phyloP scores from a whole-genome alignment of 2,888 invertebrate species.

The Orchestes rusci region DNA sequence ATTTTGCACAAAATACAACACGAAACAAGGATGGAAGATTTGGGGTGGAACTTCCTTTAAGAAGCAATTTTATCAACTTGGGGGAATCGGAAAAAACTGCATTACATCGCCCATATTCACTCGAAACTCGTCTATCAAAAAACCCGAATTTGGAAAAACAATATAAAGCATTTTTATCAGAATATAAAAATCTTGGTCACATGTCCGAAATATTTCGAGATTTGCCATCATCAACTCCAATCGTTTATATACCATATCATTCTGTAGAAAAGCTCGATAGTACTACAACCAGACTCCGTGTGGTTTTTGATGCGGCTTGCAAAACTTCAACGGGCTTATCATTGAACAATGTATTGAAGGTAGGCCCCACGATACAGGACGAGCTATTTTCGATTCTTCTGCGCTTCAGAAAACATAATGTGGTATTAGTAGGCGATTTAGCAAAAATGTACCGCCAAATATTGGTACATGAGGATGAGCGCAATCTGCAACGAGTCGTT shows the following conservation, averaged over 20 bases:
- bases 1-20: background rate
- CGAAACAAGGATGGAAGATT: background rate
- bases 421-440: background rate
- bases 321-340: background rate
- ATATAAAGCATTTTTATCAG: conserved; percentile 1
- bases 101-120: background rate
- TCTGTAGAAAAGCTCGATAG: conserved; percentile 4
- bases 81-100: background rate
- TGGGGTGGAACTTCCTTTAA: background rate
- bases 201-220: conserved; percentile 4
- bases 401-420: background rate
- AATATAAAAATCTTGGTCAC: conserved; percentile 19
- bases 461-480: background rate
- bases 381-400: background rate
- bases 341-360: background rate
- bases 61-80: background rate
- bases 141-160: background rate
- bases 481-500: conserved; percentile 16
- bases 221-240: background rate
- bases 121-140: conserved; percentile 2
- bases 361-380: background rate
- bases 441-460: too few relatives aligned
- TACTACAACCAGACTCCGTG: background rate
- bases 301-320: background rate
- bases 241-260: conserved; percentile 12